Percentiles rank a stretch among this genome's conserved stretches.
These are phyloP conservation scores for Drosophila elegans DNA, from an alignment of 1,140 invertebrate species.

Conservation along the genomic window DNA sequence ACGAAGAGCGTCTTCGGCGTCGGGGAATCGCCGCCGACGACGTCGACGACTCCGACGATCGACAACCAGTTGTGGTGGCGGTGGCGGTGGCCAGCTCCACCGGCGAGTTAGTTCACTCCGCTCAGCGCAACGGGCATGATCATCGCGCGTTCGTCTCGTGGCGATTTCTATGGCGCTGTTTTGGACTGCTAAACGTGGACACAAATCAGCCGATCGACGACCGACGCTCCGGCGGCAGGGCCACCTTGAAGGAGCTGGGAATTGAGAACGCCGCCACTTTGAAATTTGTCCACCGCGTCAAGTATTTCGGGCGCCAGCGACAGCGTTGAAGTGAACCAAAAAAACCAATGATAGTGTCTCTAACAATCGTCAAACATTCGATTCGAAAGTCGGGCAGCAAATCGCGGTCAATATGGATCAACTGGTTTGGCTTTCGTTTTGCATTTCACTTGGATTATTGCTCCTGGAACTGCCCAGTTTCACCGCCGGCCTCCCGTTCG, in stretches of 20 bases:
- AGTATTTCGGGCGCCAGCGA: constrained; percentile 70
- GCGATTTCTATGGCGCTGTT: constrained; percentile 89
- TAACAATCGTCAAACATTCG: constrained; percentile 4
- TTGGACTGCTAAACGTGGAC: constrained; percentile 86
- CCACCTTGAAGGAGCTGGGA: constrained; percentile 84
- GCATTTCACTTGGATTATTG: constrained; percentile 37
- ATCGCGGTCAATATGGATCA: constrained; percentile 30
- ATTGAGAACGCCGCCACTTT: constrained; percentile 87
- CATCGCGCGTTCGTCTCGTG: constrained; percentile 87
- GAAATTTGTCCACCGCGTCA: constrained; percentile 87
- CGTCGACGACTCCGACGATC: constrained; percentile 40
- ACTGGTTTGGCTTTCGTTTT: constrained; percentile 44
- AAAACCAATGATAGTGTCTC: constrained; percentile 15
- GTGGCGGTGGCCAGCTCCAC: constrained; percentile 44
- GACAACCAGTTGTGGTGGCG: constrained; percentile 57
- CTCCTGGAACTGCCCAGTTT: constrained; percentile 32
- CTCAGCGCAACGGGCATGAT: constrained; percentile 72
- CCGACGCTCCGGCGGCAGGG: constrained; percentile 85
- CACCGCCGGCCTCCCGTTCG: constrained; percentile 54
- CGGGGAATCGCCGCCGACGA: constrained; percentile 43
- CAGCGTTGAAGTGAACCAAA: constrained; percentile 39
- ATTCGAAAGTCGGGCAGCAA: constrained; percentile 39
- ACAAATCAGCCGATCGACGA: constrained; percentile 75
- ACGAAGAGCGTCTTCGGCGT: constrained; percentile 55
- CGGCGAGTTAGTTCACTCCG: constrained; percentile 80